Percentiles rank a stretch among this genome's conserved stretches.
Conservation (phyloP, 2,888 invertebrate genomes). For the Andricus curvator region DNA sequence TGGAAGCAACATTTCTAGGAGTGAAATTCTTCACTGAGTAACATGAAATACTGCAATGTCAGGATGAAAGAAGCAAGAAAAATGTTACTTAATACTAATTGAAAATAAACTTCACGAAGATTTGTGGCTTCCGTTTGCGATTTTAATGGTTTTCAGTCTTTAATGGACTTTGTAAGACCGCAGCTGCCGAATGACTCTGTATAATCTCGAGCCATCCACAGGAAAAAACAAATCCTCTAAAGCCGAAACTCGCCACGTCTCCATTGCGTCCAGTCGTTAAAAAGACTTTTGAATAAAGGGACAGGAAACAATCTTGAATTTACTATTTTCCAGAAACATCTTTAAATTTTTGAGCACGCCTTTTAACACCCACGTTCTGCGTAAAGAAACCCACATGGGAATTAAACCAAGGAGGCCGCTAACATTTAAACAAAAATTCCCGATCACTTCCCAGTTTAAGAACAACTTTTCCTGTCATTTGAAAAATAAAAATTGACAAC, state of each 20-base stretch:
- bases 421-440: too few relatives aligned
- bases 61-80: conserved; percentile 1
- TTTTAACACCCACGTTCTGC: not conserved
- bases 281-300: not conserved
- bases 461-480: too few relatives aligned
- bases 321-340: not conserved
- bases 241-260: conserved; percentile 21
- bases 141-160: conserved; percentile 31
- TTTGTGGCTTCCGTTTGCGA: conserved; percentile 40
- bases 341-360: not conserved
- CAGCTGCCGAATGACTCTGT: conserved; percentile 28
- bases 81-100: conserved; percentile 31
- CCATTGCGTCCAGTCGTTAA: not conserved
- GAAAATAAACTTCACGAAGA: conserved; percentile 36
- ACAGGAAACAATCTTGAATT: conserved; percentile 20
- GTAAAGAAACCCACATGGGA: not conserved
- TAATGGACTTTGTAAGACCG: conserved; percentile 28
- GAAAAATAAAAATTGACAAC: too few relatives aligned
- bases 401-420: too few relatives aligned
- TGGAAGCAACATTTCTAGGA: not conserved
- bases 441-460: too few relatives aligned
- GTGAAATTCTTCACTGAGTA: conserved; percentile 19
- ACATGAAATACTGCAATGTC: conserved; percentile 27
- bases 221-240: conserved; percentile 33
- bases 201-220: conserved; percentile 15